Conservation (phyloP, 2,888 invertebrate genomes). For the Diaphora mendica region DNA sequence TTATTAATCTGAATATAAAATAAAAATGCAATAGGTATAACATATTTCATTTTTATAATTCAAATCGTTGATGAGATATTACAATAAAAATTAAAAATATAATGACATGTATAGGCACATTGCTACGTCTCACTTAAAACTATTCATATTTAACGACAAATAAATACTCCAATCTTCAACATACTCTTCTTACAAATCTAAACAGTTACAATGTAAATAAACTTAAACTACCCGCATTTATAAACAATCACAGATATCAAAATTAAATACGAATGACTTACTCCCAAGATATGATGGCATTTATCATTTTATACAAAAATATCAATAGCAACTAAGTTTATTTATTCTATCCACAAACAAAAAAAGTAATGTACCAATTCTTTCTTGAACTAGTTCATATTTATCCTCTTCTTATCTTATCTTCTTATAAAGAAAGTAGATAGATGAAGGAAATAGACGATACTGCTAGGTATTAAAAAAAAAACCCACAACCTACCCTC, state of each 20-base stretch:
- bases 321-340: constrained; percentile 32
- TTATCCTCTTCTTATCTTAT: too few species aligned
- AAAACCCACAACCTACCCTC: not conserved
- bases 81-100: constrained; percentile 39
- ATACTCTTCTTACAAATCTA: constrained; percentile 21
- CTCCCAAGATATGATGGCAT: constrained; percentile 38
- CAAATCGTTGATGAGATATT: constrained; percentile 28
- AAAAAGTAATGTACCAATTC: not conserved
- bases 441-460: not conserved
- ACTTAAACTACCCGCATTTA: constrained; percentile 46
- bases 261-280: constrained; percentile 43
- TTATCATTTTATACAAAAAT: constrained; percentile 14
- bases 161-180: constrained; percentile 29
- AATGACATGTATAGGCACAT: constrained; percentile 31
- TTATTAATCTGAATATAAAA: not conserved
- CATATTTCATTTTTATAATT: constrained; percentile 35
- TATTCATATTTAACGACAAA: constrained; percentile 36
- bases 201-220: constrained; percentile 37
- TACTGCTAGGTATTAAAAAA: not conserved
- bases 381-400: not conserved
- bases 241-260: constrained; percentile 46
- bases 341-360: not conserved
- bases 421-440: not conserved
- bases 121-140: constrained; percentile 22
- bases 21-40: constrained; percentile 14